Percentiles rank a stretch among this genome's conserved stretches.
These are phyloP conservation scores for Microcebus griseorufus DNA, from an alignment of 2,113 vertebrate species.

Conservation along the genomic window DNA sequence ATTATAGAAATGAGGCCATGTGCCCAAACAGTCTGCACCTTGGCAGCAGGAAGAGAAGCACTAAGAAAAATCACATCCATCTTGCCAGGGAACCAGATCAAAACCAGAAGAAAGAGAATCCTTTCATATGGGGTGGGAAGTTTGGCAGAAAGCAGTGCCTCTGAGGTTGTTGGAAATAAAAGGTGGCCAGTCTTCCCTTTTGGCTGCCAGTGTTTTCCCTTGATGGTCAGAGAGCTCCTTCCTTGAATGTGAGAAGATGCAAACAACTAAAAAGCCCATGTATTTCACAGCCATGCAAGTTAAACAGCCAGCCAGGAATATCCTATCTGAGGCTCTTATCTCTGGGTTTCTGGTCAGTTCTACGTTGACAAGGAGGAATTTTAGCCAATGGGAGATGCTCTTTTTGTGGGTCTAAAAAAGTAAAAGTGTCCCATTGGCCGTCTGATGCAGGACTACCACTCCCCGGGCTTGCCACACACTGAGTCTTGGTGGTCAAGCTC, in stretches of 20 bases:
- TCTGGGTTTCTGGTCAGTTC: background rate
- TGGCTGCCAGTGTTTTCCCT: background rate
- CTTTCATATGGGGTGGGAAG: background rate
- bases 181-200: background rate
- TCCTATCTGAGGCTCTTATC: background rate
- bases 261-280: background rate
- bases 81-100: background rate
- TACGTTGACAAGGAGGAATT: background rate
- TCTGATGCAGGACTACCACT: background rate
- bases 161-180: conserved; percentile 15
- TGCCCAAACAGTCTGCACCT: background rate
- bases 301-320: background rate
- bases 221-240: background rate
- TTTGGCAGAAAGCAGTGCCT: background rate
- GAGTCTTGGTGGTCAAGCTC: background rate
- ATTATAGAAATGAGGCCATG: background rate
- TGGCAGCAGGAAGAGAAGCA: background rate
- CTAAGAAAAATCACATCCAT: background rate
- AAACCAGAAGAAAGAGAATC: conserved; percentile 38
- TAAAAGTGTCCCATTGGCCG: background rate
- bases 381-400: background rate
- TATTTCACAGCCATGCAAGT: background rate
- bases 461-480: background rate
- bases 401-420: background rate
- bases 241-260: background rate